These are phyloP conservation scores for Syngnathoides biaculeatus DNA, from an alignment of 2,113 vertebrate genomes.

Conservation along the genomic window DNA sequence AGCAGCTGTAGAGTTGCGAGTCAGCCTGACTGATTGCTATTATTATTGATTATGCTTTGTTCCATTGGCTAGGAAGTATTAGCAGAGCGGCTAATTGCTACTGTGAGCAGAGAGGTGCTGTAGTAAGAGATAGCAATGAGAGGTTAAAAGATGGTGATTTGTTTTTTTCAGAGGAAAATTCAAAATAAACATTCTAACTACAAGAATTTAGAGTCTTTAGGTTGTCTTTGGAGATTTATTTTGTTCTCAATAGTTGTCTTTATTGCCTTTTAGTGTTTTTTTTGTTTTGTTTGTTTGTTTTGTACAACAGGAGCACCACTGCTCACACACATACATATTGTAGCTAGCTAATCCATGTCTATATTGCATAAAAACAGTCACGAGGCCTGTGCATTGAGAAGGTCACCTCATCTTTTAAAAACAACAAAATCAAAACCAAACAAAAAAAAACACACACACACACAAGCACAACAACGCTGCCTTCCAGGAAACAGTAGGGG, in stretches of 20 bases:
- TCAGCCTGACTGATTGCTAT: slow-evolving; percentile 37
- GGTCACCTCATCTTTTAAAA: slow-evolving; percentile 62
- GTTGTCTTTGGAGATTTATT: slow-evolving; percentile 56
- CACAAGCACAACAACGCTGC: slow-evolving; percentile 57
- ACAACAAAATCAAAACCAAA: slow-evolving; percentile 28
- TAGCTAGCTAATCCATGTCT: slow-evolving; percentile 67
- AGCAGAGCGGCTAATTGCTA: slow-evolving; percentile 76
- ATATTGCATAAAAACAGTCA: slow-evolving; percentile 70
- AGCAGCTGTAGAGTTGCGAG: neutral
- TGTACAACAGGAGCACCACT: slow-evolving; percentile 65
- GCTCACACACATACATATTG: slow-evolving; percentile 61
- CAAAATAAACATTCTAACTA: slow-evolving; percentile 75
- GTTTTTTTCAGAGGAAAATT: slow-evolving; percentile 72
- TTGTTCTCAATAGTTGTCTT: slow-evolving; percentile 71
- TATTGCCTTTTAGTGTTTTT: slow-evolving; percentile 72
- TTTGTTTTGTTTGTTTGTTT: slow-evolving; percentile 58
- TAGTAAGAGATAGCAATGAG: slow-evolving; percentile 89
- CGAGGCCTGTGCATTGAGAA: slow-evolving; percentile 56
- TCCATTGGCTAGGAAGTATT: slow-evolving; percentile 87
- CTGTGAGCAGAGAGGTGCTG: slow-evolving; percentile 85
- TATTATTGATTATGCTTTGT: slow-evolving; percentile 65
- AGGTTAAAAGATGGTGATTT: slow-evolving; percentile 90
- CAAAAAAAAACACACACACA: neutral
- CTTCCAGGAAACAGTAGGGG: slow-evolving; percentile 58
- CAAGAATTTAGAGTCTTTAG: slow-evolving; percentile 85